phyloP scores from a whole-genome alignment of 2,888 invertebrate genomes.

The Cosmia pyralina region DNA sequence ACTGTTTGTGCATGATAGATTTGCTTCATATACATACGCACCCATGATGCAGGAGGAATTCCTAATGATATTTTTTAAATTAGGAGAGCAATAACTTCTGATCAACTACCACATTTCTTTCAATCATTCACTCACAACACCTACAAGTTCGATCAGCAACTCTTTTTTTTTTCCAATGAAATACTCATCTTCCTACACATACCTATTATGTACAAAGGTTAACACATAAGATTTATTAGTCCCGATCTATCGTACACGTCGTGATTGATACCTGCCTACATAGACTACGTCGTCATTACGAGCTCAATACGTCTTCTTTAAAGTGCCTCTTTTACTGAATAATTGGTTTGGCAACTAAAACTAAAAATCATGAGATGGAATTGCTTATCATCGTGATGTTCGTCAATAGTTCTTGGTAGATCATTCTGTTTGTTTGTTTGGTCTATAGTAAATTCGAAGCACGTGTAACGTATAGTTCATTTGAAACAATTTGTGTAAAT shows the following conservation, averaged over 20 bases:
- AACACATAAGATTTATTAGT: conserved; percentile 45
- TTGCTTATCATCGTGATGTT: conserved; percentile 3
- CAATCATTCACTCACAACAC: neutral
- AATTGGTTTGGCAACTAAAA: conserved; percentile 43
- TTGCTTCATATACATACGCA: neutral
- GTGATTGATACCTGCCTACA: conserved; percentile 50
- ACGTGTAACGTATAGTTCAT: neutral
- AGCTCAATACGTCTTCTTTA: conserved; percentile 45
- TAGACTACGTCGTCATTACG: conserved; percentile 43
- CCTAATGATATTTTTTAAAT: no score
- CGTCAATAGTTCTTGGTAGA: conserved; percentile 6
- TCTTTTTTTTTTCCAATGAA: neutral
- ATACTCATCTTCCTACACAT: conserved; percentile 6
- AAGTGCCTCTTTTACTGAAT: conserved; percentile 28
- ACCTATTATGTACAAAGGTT: neutral
- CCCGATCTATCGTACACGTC: conserved; percentile 18
- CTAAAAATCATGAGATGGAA: conserved; percentile 33
- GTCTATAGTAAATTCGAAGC: neutral
- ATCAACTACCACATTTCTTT: neutral
- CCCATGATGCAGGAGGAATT: neutral
- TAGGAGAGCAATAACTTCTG: neutral
- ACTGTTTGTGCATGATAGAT: neutral
- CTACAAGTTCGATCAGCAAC: neutral
- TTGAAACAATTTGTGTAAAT: neutral
- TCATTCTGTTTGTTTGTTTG: conserved; percentile 15